phyloP scores from a whole-genome alignment of 2,113 vertebrate species.

The Pungitius pungitius region DNA sequence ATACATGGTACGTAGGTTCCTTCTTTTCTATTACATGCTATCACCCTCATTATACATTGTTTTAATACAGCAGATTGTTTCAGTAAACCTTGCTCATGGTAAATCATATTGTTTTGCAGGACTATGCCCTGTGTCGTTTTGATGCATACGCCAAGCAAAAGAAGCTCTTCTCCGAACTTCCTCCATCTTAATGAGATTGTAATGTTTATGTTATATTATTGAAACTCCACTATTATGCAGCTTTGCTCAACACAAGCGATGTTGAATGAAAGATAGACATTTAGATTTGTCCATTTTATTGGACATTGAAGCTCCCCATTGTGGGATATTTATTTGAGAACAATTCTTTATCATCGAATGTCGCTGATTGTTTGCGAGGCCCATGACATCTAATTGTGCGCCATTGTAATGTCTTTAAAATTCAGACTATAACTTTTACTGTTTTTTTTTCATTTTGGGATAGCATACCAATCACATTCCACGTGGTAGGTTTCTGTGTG shows the following conservation, averaged over 20 bases:
- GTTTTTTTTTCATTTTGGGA: neutral
- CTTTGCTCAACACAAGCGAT: slow-evolving; percentile 4
- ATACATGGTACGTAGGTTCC: slow-evolving; percentile 84
- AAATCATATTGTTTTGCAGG: slow-evolving; percentile 73
- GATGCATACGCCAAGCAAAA: slow-evolving; percentile 87
- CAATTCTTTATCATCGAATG: slow-evolving; percentile 1
- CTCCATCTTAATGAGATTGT: neutral
- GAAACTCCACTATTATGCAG: slow-evolving; percentile 27
- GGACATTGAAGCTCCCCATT: neutral
- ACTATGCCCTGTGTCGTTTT: slow-evolving; percentile 89
- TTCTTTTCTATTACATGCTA: neutral
- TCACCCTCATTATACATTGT: neutral
- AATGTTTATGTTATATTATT: neutral
- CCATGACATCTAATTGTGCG: neutral
- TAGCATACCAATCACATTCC: neutral
- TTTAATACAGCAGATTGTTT: neutral
- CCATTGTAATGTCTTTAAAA: neutral
- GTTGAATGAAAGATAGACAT: neutral
- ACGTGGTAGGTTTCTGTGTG: neutral
- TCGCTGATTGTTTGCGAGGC: neutral
- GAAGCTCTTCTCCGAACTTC: slow-evolving; percentile 70
- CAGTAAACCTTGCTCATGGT: neutral
- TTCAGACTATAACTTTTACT: neutral
- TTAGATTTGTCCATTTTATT: neutral
- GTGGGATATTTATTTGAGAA: neutral